Evolutionary conservation across 2,888 invertebrate species (phyloP).

Genomic region (Patella pellucida): DNA sequence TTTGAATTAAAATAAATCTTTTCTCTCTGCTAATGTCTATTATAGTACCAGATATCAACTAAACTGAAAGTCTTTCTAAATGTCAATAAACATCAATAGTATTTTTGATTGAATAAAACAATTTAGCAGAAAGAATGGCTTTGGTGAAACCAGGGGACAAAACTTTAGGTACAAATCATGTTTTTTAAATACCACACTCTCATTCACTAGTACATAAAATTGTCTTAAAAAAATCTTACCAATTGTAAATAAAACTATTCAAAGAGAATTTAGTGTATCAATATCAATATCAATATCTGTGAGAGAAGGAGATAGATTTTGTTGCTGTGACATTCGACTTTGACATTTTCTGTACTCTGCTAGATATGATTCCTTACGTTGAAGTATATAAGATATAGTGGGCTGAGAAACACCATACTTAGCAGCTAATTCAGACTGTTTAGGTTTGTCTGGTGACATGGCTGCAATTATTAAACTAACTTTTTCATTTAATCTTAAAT

Average conservation of each 20-base stretch:
- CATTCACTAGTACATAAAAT: too few species aligned
- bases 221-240: too few species aligned
- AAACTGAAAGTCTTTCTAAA: too few species aligned
- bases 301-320: neutral
- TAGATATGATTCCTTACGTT: neutral
- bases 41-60: too few species aligned
- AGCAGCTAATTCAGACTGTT: neutral
- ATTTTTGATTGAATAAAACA: too few species aligned
- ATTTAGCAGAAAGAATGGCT: too few species aligned
- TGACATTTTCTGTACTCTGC: neutral
- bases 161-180: too few species aligned
- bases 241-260: too few species aligned
- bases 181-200: too few species aligned
- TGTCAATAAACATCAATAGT: too few species aligned
- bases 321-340: neutral
- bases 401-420: constrained; percentile 9
- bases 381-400: constrained; percentile 5
- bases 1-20: neutral
- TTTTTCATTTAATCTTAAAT: constrained; percentile 2
- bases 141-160: too few species aligned
- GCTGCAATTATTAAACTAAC: constrained; percentile 3
- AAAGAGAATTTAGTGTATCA: too few species aligned
- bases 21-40: neutral
- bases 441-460: constrained; percentile 7
- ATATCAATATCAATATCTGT: neutral